phyloP scores from a whole-genome alignment of 2,797 vertebrate species.

The Cichlasoma orientale region DNA sequence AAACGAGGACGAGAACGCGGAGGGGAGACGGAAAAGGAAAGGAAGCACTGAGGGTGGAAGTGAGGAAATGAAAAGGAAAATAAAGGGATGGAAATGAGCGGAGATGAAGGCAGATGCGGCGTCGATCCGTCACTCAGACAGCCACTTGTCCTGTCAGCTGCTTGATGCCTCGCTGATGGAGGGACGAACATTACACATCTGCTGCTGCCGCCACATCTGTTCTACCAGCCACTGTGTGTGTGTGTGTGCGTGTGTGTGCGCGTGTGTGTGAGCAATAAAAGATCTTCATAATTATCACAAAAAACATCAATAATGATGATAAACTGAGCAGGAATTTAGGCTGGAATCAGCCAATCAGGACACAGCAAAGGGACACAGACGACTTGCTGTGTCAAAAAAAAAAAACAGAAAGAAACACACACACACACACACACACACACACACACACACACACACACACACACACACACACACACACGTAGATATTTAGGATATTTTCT shows the following conservation, averaged over 20 bases:
- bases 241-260: neutral
- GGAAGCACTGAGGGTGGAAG: neutral
- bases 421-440: no score
- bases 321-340: neutral
- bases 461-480: neutral
- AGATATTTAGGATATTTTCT: neutral
- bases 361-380: neutral
- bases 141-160: constrained; percentile 58
- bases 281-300: neutral
- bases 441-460: no score
- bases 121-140: constrained; percentile 51
- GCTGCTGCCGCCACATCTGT: constrained; percentile 63
- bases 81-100: neutral
- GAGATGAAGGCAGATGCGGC: constrained; percentile 5
- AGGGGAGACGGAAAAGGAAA: neutral
- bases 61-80: neutral
- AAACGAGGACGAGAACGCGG: neutral
- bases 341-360: constrained; percentile 14
- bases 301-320: neutral
- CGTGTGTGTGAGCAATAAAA: neutral
- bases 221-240: constrained; percentile 14
- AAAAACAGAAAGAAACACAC: neutral
- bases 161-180: constrained; percentile 62
- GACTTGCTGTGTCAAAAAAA: neutral
- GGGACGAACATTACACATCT: constrained; percentile 66